A percentile compares a stretch with the other conserved stretches of the same genome.
These are phyloP conservation scores for Noctilio leporinus DNA, from an alignment of 2,113 vertebrate species.

Conservation along the genomic window DNA sequence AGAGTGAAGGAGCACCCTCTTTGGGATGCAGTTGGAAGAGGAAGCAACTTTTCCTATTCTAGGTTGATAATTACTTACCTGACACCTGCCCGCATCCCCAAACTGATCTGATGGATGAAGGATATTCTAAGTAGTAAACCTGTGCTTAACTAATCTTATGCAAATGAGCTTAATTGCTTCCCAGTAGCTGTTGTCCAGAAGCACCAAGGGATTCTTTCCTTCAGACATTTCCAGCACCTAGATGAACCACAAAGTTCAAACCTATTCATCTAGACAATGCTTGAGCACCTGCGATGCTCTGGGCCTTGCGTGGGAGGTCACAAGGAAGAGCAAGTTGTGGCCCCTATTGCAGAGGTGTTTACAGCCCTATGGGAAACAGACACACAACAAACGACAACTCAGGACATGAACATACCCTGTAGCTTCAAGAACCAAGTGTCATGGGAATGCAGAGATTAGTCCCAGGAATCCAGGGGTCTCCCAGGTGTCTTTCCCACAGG, in stretches of 20 bases:
- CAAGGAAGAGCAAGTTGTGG: neutral
- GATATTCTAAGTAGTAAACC: constrained; percentile 8
- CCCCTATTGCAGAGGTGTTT: neutral
- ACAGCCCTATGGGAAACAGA: neutral
- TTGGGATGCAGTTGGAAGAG: neutral
- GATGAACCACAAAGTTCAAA: neutral
- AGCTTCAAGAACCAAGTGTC: neutral
- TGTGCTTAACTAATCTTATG: constrained; percentile 54
- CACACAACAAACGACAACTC: neutral
- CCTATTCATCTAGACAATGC: neutral
- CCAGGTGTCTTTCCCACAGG: neutral
- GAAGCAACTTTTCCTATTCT: neutral
- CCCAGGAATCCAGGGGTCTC: neutral
- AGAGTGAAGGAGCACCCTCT: neutral
- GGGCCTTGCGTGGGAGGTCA: neutral
- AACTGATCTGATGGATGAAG: constrained; percentile 21
- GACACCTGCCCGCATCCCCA: neutral
- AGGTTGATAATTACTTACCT: neutral
- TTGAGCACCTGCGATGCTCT: neutral
- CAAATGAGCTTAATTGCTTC: constrained; percentile 28
- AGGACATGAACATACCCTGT: neutral
- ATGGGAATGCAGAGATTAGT: neutral
- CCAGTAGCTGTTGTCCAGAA: constrained; percentile 2
- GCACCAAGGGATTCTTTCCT: neutral
- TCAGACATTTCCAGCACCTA: neutral